These are phyloP conservation scores for Gymnocypris eckloni DNA, from an alignment of 2,797 vertebrate genomes.

Conservation along the genomic window DNA sequence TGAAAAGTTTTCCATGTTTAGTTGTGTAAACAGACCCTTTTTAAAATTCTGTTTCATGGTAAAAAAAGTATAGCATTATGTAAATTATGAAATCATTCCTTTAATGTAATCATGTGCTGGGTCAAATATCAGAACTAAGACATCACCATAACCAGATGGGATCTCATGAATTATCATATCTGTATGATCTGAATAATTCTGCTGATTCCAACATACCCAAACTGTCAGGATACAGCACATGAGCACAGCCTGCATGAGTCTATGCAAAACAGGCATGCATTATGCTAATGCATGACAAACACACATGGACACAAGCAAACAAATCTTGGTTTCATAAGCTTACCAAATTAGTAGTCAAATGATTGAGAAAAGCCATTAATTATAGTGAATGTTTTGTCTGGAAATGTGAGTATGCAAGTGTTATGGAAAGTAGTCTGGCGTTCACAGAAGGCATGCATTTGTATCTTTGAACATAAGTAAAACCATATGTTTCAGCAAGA, in stretches of 20 bases:
- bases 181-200: conserved; percentile 36
- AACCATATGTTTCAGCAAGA: conserved; percentile 17
- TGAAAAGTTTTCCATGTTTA: neutral
- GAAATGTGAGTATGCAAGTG: conserved; percentile 9
- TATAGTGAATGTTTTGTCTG: neutral
- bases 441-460: conserved; percentile 17
- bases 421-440: conserved; percentile 32
- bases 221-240: neutral
- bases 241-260: conserved; percentile 19
- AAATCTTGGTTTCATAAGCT: conserved; percentile 18
- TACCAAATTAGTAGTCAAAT: conserved; percentile 39
- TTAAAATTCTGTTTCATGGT: neutral
- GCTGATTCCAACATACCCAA: conserved; percentile 45
- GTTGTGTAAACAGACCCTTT: neutral
- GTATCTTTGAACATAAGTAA: conserved; percentile 32
- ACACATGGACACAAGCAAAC: conserved; percentile 30
- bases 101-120: neutral
- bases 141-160: neutral
- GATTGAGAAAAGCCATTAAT: neutral
- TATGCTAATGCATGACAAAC: conserved; percentile 38
- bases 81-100: neutral
- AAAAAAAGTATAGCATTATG: conserved; percentile 1
- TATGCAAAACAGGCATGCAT: conserved; percentile 54
- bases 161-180: conserved; percentile 21
- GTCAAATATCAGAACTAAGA: conserved; percentile 2